These are phyloP conservation scores for Batillaria attramentaria DNA, from an alignment of 1,140 invertebrate species.

Conservation along the genomic window DNA sequence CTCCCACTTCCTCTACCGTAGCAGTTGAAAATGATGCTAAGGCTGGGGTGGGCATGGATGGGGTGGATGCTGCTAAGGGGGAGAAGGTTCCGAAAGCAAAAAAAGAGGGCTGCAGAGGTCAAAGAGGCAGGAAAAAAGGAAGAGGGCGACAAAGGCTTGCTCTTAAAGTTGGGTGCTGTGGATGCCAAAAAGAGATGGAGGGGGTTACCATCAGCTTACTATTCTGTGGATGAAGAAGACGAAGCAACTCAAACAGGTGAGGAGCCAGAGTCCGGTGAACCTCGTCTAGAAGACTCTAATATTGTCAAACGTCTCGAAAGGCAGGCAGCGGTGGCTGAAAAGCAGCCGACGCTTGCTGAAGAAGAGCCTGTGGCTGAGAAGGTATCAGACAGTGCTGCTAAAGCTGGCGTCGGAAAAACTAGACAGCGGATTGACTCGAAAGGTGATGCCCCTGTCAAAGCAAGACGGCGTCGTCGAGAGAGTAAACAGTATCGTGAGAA, in stretches of 20 bases:
- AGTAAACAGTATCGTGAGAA: slow-evolving; percentile 5
- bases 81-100: neutral
- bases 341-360: no score
- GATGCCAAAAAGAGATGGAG: slow-evolving; percentile 1
- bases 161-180: neutral
- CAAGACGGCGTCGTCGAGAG: slow-evolving; percentile 14
- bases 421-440: neutral
- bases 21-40: neutral
- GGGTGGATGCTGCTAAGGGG: neutral
- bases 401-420: neutral
- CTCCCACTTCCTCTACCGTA: neutral
- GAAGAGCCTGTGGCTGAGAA: neutral
- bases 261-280: no score
- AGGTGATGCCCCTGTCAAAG: slow-evolving; percentile 19
- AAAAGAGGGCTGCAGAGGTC: neutral
- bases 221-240: neutral
- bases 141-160: neutral
- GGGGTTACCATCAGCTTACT: slow-evolving; percentile 11
- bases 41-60: neutral
- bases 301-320: slow-evolving; percentile 7
- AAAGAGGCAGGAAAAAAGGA: neutral
- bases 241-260: no score
- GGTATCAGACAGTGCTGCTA: neutral
- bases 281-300: neutral
- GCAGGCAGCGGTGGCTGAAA: slow-evolving; percentile 4